Base-by-base conservation (phyloP, 2,113 vertebrate genomes). In the Naja naja region DNA sequence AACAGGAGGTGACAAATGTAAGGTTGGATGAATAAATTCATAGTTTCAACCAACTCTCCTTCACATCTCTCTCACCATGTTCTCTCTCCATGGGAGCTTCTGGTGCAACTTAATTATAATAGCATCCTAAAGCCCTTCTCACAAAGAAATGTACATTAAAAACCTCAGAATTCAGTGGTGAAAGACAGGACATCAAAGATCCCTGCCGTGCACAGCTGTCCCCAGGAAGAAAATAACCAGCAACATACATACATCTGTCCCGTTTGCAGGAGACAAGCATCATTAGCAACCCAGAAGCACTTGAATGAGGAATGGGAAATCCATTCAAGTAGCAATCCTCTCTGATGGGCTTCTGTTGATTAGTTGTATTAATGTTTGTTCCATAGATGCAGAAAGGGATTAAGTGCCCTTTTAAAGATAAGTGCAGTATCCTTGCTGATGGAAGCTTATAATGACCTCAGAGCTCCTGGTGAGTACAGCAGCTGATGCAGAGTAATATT, bases 351-450 rank as follows among this genome's bases (percentile, higher is more conserved):
- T 85, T 54, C 54, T 86, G 54, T 85, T 92, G 49, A 54, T 92
- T 89, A 60, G 56, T 86, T 89, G 58, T 87, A 87, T 55, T 90
- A 69, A 47, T 87, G 90, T 55, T 92, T 60, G 64, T 49, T 88
- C 69, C 53, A 49, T 60, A 53, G 88, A 89, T 64, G 49, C 54
- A 94, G 89, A 94, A 86, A 56, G 47, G 55, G 86, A 89, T 89
- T 90, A 94, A 94, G 43, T 87, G 91, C 88, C 55, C 60, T 90
- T 53, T 93, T 47, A 85, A 94, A 91, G 81, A 87, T 85, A 92
- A 85, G 81, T 92, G 91, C 54, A 43, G 47, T 53, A 64, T 69
- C 45, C 23, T 55, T 87, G 25, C 45, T 92, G 93, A 94, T 87
- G 47, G 74, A 89, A 86, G 39, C 11, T 52, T 90, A 23, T 47